Base-by-base conservation (phyloP, 2,888 invertebrate species). In the Macropis europaea region DNA sequence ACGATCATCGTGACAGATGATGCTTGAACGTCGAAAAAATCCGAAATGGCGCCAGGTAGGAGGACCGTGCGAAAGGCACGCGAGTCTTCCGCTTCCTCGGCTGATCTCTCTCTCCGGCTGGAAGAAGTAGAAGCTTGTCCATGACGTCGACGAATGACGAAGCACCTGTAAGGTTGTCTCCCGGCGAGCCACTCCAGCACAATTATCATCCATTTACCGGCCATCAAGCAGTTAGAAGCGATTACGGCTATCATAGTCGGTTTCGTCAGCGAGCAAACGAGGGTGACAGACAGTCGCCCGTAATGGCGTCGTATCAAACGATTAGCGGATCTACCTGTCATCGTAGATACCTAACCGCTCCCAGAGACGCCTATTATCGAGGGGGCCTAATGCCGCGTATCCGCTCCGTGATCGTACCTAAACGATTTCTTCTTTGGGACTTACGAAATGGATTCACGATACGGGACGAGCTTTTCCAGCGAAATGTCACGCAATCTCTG, bases 171-270 rank as follows among this genome's bases (percentile, higher is more conserved):
- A 64, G 48, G 43, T 59, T 40, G 52, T 56, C 59, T 57, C 63
- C 66, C 42, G 53, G 43, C 47, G 61, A 32, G 50, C 19, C 69
- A 50, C 68, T 73, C 52, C 72, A 62, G 63, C 75, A 79, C 85
- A 87, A 88, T 89, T 88, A 88, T 89, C 83, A 87, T 85, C 87
- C 87, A 87, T 88, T 89, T 88, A 88, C 85, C 85, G 85, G 83
- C 83, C 86, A 88, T 89, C 88, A 86, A 87, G 87, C 84, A 85
- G 85, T 88, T 87, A 87, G 82, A 74, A 72, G 76, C 84, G 87
- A 89, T 88, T 87, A 85, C 88, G 80, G 83, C 85, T 84, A 89
- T 89, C 88, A 83, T 86, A 84, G 87, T 66, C 67, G 77, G 81
- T 88, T 86, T 87, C 84, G 86, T 86, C 86, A 85, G 77, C 74